Evolutionary conservation across 2,113 vertebrate species (phyloP).

Genomic region (mouse (Mus musculus)): DNA sequence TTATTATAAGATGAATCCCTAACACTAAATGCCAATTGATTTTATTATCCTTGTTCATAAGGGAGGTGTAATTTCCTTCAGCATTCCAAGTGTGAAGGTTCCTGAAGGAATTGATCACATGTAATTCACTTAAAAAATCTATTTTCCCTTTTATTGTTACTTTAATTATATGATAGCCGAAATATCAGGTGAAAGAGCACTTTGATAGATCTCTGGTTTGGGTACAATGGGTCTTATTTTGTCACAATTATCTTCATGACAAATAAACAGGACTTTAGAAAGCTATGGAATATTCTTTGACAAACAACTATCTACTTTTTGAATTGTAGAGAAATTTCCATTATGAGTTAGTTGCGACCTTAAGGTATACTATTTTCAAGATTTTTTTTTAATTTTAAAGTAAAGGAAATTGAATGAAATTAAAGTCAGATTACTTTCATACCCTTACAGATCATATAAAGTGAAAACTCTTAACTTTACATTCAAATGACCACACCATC

Average conservation of each 20-base stretch:
- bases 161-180: background rate
- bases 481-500: background rate
- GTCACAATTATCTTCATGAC: background rate
- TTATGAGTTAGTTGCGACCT: background rate
- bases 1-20: background rate
- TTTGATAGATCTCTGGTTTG: background rate
- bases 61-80: background rate
- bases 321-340: background rate
- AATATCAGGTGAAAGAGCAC: background rate
- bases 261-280: background rate
- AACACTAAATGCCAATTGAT: background rate
- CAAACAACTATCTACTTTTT: background rate
- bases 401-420: background rate
- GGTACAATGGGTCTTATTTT: background rate
- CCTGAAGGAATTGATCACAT: background rate
- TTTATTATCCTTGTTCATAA: background rate
- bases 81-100: background rate
- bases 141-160: constrained; percentile 1
- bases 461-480: background rate
- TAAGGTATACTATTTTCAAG: background rate
- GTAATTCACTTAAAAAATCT: background rate
- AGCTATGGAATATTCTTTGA: background rate
- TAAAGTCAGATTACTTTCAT: background rate
- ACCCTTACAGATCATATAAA: background rate
- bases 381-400: background rate